Conservation (phyloP, 2,888 invertebrate species). For the Tethea ocularis region DNA sequence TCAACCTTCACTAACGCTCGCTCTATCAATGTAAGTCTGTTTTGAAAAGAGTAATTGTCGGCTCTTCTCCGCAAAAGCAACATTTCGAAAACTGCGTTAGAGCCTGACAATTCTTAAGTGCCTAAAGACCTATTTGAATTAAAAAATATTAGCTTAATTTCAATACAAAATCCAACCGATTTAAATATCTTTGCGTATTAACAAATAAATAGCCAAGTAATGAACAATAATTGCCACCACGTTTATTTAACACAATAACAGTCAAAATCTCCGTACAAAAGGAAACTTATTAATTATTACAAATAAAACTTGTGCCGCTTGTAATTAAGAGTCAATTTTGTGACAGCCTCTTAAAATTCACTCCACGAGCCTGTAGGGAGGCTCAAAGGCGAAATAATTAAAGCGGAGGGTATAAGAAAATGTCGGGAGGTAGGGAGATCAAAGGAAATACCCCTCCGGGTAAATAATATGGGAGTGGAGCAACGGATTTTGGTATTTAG, state of each 20-base stretch:
- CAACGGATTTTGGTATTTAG: constrained; percentile 58
- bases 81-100: no score
- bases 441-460: constrained; percentile 71
- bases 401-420: constrained; percentile 76
- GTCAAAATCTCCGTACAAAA: constrained; percentile 37
- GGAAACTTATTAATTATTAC: constrained; percentile 74
- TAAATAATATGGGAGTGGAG: constrained; percentile 64
- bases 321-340: constrained; percentile 82
- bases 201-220: background rate
- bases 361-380: constrained; percentile 62
- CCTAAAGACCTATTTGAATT: no score
- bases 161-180: no score
- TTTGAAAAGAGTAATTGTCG: no score
- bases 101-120: no score
- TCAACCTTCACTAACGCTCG: background rate
- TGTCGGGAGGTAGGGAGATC: constrained; percentile 68
- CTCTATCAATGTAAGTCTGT: no score
- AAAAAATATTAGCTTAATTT: no score
- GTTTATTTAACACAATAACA: constrained; percentile 35
- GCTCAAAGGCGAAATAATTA: constrained; percentile 81
- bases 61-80: no score
- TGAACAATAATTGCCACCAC: background rate
- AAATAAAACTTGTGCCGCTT: constrained; percentile 67
- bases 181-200: no score
- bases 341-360: constrained; percentile 80